These are phyloP conservation scores for Channa maculata DNA, from an alignment of 2,113 vertebrate species.

Conservation along the genomic window DNA sequence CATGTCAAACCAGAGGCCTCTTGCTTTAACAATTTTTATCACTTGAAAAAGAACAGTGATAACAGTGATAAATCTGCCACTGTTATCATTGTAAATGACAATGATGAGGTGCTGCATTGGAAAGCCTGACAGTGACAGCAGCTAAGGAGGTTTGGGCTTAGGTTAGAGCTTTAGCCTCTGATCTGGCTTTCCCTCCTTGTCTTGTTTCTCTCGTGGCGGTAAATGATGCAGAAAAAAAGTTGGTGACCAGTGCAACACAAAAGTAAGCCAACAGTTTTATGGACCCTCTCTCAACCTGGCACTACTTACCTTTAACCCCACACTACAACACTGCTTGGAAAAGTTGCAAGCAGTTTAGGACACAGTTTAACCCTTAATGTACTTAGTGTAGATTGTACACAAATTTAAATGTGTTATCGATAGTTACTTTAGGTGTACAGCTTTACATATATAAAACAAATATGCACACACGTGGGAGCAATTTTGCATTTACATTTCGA, in stretches of 20 bases:
- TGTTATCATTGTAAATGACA: not conserved
- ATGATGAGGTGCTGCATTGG: not conserved
- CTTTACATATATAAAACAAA: no score
- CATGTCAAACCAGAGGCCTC: no score
- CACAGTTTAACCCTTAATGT: no score
- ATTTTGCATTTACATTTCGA: no score
- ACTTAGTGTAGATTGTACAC: no score
- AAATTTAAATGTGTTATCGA: no score
- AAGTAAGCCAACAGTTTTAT: constrained; percentile 64
- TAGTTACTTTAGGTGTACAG: no score
- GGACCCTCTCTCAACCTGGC: constrained; percentile 1
- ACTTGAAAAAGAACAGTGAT: not conserved
- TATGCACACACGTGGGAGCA: no score
- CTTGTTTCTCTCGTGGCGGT: constrained; percentile 19
- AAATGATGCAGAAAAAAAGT: constrained; percentile 24
- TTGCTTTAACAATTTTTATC: not conserved
- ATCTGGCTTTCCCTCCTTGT: constrained; percentile 32
- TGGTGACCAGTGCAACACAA: constrained; percentile 41
- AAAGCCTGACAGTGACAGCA: not conserved
- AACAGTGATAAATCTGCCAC: not conserved
- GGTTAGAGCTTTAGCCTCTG: no score
- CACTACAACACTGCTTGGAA: not conserved
- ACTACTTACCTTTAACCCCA: not conserved
- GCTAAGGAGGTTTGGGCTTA: not conserved
- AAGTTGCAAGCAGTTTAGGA: not conserved